Conservation (phyloP, 2,797 vertebrate species). For the Malurus splendens region DNA sequence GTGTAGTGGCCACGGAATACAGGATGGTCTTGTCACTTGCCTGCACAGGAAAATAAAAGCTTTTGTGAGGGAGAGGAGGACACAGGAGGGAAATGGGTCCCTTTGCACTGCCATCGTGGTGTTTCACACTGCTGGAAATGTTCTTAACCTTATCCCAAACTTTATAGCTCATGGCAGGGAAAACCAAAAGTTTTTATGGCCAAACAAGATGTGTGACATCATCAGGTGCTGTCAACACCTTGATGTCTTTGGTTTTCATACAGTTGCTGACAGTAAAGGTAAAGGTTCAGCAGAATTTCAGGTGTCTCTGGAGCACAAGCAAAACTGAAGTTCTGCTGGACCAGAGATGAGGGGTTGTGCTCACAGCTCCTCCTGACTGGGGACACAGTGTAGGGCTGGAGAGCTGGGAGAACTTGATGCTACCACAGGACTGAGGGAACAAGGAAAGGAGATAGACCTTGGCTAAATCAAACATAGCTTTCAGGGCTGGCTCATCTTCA, state of each 20-base stretch:
- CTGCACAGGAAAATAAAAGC: constrained; percentile 62
- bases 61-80: not conserved
- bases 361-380: not conserved
- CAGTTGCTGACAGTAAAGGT: not conserved
- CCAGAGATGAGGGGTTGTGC: not conserved
- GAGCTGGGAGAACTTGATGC: not conserved
- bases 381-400: not conserved
- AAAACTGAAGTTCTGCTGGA: not conserved
- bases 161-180: not conserved
- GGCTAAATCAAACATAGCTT: constrained; percentile 94
- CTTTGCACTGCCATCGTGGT: not conserved
- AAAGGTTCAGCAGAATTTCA: too few species aligned
- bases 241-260: not conserved
- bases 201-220: not conserved
- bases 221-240: not conserved
- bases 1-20: constrained; percentile 87
- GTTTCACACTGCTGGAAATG: not conserved
- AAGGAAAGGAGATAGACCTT: constrained; percentile 72
- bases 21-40: constrained; percentile 92
- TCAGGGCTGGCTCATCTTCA: constrained; percentile 88
- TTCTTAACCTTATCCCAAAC: not conserved
- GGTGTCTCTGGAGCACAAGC: not conserved
- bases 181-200: not conserved
- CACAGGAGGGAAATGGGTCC: not conserved
- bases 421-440: not conserved